These are phyloP conservation scores for Myanophis thanlyinensis DNA, from an alignment of 2,113 vertebrate genomes.

Conservation along the genomic window DNA sequence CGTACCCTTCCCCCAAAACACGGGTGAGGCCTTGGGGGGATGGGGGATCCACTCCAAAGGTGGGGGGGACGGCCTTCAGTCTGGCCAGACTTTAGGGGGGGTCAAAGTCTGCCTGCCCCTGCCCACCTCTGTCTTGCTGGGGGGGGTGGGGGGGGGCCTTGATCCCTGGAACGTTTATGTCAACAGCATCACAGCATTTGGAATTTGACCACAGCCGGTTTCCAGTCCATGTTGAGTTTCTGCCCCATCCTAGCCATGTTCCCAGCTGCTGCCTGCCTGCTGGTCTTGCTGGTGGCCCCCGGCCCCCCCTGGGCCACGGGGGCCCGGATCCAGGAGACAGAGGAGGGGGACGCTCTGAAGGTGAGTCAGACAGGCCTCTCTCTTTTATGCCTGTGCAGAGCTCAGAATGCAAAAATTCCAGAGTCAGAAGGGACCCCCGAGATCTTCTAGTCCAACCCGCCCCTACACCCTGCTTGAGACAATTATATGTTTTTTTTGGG, in stretches of 20 bases:
- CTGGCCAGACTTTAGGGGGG: no score
- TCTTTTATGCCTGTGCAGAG: neutral
- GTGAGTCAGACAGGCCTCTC: neutral
- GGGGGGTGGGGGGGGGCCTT: neutral
- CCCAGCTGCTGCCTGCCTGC: neutral
- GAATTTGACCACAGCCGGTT: neutral
- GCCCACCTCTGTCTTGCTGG: neutral
- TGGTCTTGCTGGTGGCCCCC: neutral
- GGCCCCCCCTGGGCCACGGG: neutral
- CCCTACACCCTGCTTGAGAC: neutral
- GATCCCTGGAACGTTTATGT: conserved; percentile 1
- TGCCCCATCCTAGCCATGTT: rapidly evolving
- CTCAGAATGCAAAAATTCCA: neutral
- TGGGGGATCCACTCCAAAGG: no score
- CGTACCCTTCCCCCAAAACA: no score
- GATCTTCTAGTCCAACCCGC: neutral
- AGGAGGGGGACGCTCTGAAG: neutral
- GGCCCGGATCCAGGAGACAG: rapidly evolving
- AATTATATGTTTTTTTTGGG: no score
- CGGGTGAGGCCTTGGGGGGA: neutral
- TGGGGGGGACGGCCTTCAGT: rapidly evolving
- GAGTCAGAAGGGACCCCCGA: neutral
- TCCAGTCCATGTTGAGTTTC: rapidly evolving
- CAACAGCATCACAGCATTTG: neutral
- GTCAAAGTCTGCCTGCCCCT: rapidly evolving